Evolutionary conservation across 2,797 vertebrate species (phyloP).

Genomic region (Pseudopleuronectes americanus): DNA sequence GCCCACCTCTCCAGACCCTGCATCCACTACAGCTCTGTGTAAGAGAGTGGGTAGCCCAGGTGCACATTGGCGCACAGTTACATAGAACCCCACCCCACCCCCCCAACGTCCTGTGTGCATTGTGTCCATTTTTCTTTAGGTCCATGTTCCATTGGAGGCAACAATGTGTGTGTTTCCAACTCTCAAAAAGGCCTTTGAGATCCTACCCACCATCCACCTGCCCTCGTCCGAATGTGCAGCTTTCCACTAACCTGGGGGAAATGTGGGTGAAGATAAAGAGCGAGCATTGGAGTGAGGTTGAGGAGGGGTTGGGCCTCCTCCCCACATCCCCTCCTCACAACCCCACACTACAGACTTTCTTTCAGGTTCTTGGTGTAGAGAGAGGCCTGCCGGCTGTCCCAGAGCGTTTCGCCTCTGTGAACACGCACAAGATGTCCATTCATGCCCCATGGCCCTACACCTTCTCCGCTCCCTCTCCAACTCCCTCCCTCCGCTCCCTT

Average conservation of each 20-base stretch:
- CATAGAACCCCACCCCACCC: constrained; percentile 44
- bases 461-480: constrained; percentile 40
- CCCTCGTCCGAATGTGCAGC: constrained; percentile 48
- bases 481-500: constrained; percentile 39
- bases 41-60: constrained; percentile 75
- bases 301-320: constrained; percentile 52
- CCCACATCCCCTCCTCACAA: constrained; percentile 41
- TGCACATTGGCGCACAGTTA: constrained; percentile 78
- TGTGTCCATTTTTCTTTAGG: constrained; percentile 73
- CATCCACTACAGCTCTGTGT: constrained; percentile 49
- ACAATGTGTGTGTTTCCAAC: constrained; percentile 69
- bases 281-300: constrained; percentile 42
- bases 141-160: constrained; percentile 67
- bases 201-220: constrained; percentile 65
- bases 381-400: constrained; percentile 73
- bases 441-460: constrained; percentile 75
- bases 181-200: constrained; percentile 80
- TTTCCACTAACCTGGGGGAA: constrained; percentile 55
- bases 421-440: constrained; percentile 88
- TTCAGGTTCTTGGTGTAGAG: constrained; percentile 80
- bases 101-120: constrained; percentile 66
- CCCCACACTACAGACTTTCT: constrained; percentile 76
- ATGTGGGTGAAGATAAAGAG: constrained; percentile 56
- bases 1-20: constrained; percentile 24
- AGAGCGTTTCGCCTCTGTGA: constrained; percentile 84